Conservation (phyloP, 2,113 vertebrate genomes). For the Meles meles region DNA sequence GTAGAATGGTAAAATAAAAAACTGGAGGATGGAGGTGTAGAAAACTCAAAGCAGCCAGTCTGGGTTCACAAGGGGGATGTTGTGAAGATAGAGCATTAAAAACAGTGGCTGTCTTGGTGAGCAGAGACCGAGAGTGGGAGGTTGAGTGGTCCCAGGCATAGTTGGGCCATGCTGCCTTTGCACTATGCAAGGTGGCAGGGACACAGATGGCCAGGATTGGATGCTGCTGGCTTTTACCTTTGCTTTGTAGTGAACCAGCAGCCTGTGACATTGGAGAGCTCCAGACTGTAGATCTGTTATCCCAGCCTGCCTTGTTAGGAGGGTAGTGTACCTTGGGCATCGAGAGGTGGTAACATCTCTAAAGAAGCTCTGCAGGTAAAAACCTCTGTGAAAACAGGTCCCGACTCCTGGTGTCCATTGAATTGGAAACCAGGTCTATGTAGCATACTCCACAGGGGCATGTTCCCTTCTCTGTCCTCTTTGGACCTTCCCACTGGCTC, state of each 20-base stretch:
- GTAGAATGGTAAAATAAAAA: background rate
- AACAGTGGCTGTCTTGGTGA: background rate
- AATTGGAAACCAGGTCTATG: background rate
- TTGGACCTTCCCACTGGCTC: background rate
- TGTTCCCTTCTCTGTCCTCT: background rate
- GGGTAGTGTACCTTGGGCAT: background rate
- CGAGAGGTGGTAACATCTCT: background rate
- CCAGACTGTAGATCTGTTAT: background rate
- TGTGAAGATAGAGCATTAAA: background rate
- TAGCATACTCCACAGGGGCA: background rate
- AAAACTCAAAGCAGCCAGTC: background rate
- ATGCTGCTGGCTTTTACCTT: background rate
- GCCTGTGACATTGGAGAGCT: background rate
- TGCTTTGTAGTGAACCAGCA: background rate
- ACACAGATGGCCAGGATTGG: background rate
- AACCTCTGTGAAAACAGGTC: background rate
- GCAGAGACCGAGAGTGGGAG: background rate
- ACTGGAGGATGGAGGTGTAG: background rate
- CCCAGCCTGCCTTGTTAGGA: background rate
- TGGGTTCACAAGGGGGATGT: background rate
- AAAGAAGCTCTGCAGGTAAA: background rate
- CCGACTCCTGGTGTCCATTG: background rate
- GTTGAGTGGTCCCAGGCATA: background rate
- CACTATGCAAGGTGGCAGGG: background rate
- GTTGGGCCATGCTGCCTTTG: background rate